These are phyloP conservation scores for Ctenopoma multispine DNA, from an alignment of 2,797 vertebrate species.

Conservation along the genomic window DNA sequence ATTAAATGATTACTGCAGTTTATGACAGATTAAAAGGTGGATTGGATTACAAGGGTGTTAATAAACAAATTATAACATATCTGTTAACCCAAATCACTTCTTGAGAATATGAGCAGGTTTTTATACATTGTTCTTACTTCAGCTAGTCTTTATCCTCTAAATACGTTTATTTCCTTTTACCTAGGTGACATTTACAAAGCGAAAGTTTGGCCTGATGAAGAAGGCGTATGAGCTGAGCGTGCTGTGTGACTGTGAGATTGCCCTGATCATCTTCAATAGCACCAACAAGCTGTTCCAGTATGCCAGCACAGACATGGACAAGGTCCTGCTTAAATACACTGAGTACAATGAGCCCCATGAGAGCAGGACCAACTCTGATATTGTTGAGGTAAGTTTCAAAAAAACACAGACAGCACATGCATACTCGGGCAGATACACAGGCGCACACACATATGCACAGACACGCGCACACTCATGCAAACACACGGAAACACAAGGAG, in stretches of 20 bases:
- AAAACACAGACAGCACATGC: conserved; percentile 40
- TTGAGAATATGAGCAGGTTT: background rate
- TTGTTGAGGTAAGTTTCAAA: conserved; percentile 90
- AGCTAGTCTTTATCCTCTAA: conserved; percentile 14
- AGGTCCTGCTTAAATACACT: conserved; percentile 97
- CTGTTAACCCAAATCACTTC: conserved; percentile 6
- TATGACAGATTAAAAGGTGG: background rate
- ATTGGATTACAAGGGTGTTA: conserved; percentile 8
- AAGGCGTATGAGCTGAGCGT: conserved; percentile 97
- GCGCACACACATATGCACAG: background rate
- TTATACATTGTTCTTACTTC: conserved; percentile 10
- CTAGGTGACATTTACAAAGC: conserved; percentile 96
- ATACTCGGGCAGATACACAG: conserved; percentile 20
- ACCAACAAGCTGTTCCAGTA: conserved; percentile 99
- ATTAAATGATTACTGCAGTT: conserved; percentile 39
- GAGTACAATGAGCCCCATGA: conserved; percentile 97
- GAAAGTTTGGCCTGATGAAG: conserved; percentile 98
- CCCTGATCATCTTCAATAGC: conserved; percentile 99
- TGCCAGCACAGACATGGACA: conserved; percentile 98
- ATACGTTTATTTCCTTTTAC: conserved; percentile 45
- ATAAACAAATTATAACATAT: background rate
- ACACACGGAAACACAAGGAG: conserved; percentile 50
- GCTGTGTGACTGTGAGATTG: conserved; percentile 97
- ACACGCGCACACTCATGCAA: conserved; percentile 52
- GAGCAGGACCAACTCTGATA: conserved; percentile 97